These are phyloP conservation scores for Pollimyrus isidori DNA, from an alignment of 2,113 vertebrate genomes.

Conservation along the genomic window DNA sequence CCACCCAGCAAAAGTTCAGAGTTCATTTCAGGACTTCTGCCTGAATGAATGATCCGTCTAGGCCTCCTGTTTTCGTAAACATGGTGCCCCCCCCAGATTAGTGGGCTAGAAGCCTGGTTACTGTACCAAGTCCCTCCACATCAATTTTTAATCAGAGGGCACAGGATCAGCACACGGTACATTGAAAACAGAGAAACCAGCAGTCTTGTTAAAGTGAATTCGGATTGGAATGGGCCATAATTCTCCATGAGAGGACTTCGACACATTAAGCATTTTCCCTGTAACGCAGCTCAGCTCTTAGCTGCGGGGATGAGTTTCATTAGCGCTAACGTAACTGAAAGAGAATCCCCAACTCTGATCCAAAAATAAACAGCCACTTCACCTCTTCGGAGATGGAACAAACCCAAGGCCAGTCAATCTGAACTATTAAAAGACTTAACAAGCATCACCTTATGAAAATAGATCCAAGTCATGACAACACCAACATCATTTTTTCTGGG, in stretches of 20 bases:
- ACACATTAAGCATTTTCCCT: background rate
- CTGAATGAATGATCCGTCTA: background rate
- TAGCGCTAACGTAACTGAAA: constrained; percentile 26
- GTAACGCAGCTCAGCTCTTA: constrained; percentile 6
- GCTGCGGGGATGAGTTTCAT: constrained; percentile 22
- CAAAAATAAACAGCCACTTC: constrained; percentile 26
- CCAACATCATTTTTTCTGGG: background rate
- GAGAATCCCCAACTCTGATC: constrained; percentile 6
- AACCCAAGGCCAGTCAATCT: background rate
- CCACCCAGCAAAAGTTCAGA: background rate
- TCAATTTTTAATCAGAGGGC: background rate
- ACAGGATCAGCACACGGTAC: background rate
- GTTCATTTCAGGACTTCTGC: background rate
- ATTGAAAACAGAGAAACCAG: background rate
- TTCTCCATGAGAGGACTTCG: background rate
- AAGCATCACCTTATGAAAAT: constrained; percentile 14
- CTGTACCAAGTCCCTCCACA: background rate
- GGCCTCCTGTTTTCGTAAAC: background rate
- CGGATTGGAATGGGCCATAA: background rate
- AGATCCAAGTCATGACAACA: constrained; percentile 10
- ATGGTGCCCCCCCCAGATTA: background rate
- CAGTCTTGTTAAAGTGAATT: background rate
- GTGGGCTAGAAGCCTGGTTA: background rate
- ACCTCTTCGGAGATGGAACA: constrained; percentile 2
- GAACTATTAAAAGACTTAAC: background rate